A percentile compares a stretch with the other conserved stretches of the same genome.
phyloP scores from a whole-genome alignment of 1,140 invertebrate genomes.

The Drosophila prosaltans region DNA sequence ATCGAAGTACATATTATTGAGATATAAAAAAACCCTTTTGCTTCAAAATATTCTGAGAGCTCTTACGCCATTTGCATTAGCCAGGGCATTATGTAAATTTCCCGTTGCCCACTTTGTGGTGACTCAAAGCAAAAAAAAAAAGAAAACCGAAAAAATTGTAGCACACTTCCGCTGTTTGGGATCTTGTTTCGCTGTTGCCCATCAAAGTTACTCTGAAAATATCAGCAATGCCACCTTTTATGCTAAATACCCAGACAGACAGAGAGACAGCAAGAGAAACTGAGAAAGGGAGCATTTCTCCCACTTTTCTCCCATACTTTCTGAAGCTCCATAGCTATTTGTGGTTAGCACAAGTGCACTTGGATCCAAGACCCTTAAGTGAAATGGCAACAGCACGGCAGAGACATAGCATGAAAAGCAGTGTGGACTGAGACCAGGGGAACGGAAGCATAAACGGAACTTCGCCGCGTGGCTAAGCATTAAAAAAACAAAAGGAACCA shows the following conservation, averaged over 20 bases:
- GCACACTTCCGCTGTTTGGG: conserved; percentile 44
- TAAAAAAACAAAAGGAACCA: conserved; percentile 59
- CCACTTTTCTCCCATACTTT: not conserved
- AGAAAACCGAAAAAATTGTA: conserved; percentile 42
- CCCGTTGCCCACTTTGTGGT: conserved; percentile 70
- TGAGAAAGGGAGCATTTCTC: not conserved
- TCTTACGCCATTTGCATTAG: conserved; percentile 21
- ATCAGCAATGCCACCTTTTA: conserved; percentile 76
- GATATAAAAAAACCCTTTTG: not conserved
- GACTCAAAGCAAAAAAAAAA: conserved; percentile 53
- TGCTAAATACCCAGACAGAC: conserved; percentile 63
- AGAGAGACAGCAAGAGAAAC: conserved; percentile 18
- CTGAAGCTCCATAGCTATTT: conserved; percentile 53
- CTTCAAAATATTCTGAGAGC: conserved; percentile 1
- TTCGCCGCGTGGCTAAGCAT: conserved; percentile 44
- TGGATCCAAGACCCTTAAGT: conserved; percentile 73
- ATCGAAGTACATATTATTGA: not conserved
- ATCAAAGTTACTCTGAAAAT: conserved; percentile 40
- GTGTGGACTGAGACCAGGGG: conserved; percentile 44
- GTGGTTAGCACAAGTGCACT: conserved; percentile 71
- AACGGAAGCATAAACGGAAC: conserved; percentile 14
- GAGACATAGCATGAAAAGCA: not conserved
- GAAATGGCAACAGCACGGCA: conserved; percentile 60
- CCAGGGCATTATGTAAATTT: conserved; percentile 73
- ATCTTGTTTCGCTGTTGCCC: conserved; percentile 25